Conservation (phyloP, 2,113 vertebrate genomes). For the Apodemus sylvaticus region DNA sequence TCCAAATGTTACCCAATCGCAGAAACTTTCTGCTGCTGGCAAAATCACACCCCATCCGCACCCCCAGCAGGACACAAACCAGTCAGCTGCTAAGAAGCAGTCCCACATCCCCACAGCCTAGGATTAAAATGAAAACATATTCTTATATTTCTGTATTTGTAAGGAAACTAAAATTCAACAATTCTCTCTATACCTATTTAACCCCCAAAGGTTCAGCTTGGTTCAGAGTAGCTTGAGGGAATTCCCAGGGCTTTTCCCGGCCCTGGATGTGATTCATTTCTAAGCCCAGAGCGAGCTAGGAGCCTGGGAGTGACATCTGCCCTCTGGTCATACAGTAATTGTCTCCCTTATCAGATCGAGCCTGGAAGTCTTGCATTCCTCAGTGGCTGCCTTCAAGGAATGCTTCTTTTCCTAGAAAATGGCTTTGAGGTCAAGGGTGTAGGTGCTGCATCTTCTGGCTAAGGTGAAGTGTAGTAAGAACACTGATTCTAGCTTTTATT, state of each 20-base stretch:
- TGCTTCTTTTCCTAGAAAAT: background rate
- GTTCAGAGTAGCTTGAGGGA: background rate
- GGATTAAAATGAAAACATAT: background rate
- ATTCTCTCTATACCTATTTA: background rate
- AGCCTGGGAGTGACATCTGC: background rate
- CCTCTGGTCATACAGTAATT: background rate
- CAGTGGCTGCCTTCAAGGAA: background rate
- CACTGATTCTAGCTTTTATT: background rate
- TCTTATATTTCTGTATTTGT: background rate
- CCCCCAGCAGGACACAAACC: background rate
- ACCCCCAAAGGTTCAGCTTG: background rate
- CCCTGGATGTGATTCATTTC: background rate
- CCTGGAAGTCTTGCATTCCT: background rate
- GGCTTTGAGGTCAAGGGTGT: background rate
- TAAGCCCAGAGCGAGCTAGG: background rate
- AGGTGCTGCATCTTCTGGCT: too few relatives aligned
- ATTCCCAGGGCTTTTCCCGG: background rate
- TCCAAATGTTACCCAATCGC: background rate
- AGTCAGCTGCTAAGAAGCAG: background rate
- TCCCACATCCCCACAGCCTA: background rate
- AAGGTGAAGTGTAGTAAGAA: background rate
- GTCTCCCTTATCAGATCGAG: background rate
- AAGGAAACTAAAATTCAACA: background rate
- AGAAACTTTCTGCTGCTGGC: background rate
- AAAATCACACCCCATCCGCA: background rate